These are phyloP conservation scores for Oxyura jamaicensis DNA, from an alignment of 2,113 vertebrate genomes.

Conservation along the genomic window DNA sequence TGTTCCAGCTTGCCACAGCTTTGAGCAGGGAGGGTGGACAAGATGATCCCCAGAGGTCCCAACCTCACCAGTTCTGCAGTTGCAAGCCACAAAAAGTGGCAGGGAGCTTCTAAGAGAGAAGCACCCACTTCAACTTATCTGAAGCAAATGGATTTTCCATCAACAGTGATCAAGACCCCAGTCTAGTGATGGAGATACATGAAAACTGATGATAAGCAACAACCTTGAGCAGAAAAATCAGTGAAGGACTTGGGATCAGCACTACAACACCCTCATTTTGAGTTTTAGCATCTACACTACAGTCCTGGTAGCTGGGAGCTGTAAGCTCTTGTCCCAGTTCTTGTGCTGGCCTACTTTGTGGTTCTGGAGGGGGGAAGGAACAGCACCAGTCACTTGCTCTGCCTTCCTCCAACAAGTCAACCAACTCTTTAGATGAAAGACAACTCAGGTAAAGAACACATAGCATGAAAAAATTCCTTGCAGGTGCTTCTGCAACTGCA, in stretches of 20 bases:
- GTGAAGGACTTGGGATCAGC: not conserved
- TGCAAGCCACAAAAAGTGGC: not conserved
- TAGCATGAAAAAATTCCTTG: not conserved
- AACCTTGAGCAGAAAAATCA: not conserved
- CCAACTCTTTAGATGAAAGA: not conserved
- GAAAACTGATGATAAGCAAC: not conserved
- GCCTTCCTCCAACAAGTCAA: not conserved
- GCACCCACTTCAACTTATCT: not conserved
- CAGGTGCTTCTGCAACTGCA: not conserved
- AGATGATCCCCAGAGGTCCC: not conserved
- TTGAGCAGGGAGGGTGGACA: not conserved
- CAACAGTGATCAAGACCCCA: not conserved
- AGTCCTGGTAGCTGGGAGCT: not conserved
- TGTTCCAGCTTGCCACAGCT: not conserved
- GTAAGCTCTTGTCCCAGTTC: not conserved
- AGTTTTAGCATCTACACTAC: not conserved
- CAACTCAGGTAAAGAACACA: not conserved
- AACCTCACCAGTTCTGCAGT: not conserved
- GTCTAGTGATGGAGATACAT: not conserved
- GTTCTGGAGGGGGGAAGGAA: rapidly evolving
- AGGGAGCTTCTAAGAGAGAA: not conserved
- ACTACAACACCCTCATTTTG: not conserved
- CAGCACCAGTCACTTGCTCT: not conserved
- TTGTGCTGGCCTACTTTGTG: not conserved
- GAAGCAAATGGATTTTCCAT: not conserved